phyloP scores from a whole-genome alignment of 2,888 invertebrate species.

The Dromius quadrimaculatus region DNA sequence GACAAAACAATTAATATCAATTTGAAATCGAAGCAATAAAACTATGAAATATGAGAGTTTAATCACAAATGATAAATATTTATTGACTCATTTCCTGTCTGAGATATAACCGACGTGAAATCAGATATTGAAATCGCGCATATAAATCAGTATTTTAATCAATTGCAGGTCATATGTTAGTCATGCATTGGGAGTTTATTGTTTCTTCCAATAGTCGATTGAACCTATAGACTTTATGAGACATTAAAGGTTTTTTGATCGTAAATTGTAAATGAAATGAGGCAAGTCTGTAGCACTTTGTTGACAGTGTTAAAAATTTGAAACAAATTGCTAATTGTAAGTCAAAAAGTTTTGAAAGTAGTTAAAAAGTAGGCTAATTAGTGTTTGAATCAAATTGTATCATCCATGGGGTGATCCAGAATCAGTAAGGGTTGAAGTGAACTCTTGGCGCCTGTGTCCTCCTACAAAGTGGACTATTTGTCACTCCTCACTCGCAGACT shows the following conservation, averaged over 20 bases:
- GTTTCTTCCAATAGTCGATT: no score
- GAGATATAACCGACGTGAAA: not conserved
- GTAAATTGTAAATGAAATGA: constrained; percentile 1
- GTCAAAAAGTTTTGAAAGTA: no score
- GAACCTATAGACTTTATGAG: not conserved
- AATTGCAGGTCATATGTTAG: not conserved
- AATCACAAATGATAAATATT: not conserved
- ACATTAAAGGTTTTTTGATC: not conserved
- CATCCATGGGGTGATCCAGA: no score
- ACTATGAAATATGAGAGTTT: not conserved
- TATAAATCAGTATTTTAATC: constrained; percentile 12
- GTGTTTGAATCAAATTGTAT: no score
- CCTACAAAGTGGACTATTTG: no score
- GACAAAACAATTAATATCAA: not conserved
- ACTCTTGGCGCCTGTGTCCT: no score
- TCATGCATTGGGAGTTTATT: constrained; percentile 1
- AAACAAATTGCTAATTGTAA: not conserved
- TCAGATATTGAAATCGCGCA: not conserved
- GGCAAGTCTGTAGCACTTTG: not conserved
- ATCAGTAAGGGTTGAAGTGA: no score
- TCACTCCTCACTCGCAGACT: no score
- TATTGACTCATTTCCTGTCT: not conserved
- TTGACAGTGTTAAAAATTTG: constrained; percentile 2
- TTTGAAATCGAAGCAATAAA: not conserved
- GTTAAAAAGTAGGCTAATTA: no score